Evolutionary conservation across 2,797 vertebrate species (phyloP), one percentile per base, ranked within the genome.

Genomic region (Microcaecilia unicolor): DNA sequence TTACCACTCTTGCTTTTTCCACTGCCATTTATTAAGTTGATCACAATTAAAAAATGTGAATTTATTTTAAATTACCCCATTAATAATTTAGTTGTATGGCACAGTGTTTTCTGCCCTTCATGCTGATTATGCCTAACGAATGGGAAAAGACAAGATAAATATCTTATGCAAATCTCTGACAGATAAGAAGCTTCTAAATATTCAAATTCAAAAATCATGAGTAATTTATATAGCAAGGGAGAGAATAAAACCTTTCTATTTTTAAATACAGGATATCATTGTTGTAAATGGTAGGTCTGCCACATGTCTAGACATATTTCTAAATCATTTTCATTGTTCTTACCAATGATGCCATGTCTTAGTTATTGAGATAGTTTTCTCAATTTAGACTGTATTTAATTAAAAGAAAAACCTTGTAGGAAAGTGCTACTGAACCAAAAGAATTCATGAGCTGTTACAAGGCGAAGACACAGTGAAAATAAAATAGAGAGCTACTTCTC

Each of bases 71-170:
- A 66, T 57, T 61, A 68, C 18, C 20, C 30, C 27, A 53, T 66
- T 38, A 58, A 52, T 76, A 67, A 64, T 67, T 62, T 55, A 67
- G 1, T 47, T 60, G 30, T 49, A 59, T 55, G 49, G 44, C 45
- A 53, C 18, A 44, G 28, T 10, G 16, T 39, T 63, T 52, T 39
- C 55, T 64, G 21, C 3, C 34, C 61, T 57, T 39, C 43, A 46
- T 55, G 39, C 31, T 58, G 51, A 76, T 71, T 50, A 61, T 51
- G 44, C 14, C 31, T 28, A 51, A 49, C 9, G 31, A 57, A 51
- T 64, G 52, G 33, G 41, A 34, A 33, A 38, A 34, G 26, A 54
- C 37, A 51, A 65, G 38, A 55, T 15, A 59, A 59, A 64, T 67
- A 60, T 49, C 28, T 44, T 48, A 56, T 63, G 55, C 28, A 69